Evolutionary conservation across 2,113 vertebrate genomes (phyloP).

Genomic region (Symphodus melops): DNA sequence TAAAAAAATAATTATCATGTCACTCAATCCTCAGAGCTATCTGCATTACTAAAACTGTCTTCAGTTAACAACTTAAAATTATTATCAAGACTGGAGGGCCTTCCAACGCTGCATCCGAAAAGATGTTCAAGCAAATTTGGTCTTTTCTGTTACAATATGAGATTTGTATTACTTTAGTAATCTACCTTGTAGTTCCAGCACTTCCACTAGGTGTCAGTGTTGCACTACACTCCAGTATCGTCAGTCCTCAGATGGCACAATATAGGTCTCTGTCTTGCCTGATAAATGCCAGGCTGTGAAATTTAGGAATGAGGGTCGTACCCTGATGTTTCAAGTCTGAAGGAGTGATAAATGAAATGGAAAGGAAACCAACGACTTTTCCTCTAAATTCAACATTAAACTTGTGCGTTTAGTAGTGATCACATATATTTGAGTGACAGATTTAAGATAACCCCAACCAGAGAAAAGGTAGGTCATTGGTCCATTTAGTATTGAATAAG

Average conservation of each 20-base stretch:
- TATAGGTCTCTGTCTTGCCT: slow-evolving; percentile 11
- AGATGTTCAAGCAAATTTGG: too few species aligned
- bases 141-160: too few species aligned
- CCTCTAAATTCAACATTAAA: background rate
- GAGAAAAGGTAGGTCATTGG: background rate
- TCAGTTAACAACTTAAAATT: too few species aligned
- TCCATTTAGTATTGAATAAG: background rate
- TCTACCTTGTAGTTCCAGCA: background rate
- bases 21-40: too few species aligned
- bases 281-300: slow-evolving; percentile 41
- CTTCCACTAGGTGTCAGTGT: slow-evolving; percentile 69
- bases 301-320: slow-evolving; percentile 28
- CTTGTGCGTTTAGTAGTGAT: background rate
- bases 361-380: background rate
- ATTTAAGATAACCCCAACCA: too few species aligned
- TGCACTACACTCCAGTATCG: background rate
- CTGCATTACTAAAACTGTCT: too few species aligned
- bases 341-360: slow-evolving; percentile 1
- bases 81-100: background rate
- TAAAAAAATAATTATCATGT: too few species aligned
- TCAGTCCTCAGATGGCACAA: slow-evolving; percentile 4
- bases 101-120: background rate
- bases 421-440: too few species aligned
- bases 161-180: background rate
- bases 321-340: slow-evolving; percentile 2